Percentiles rank a stretch among this genome's conserved stretches.
Conservation (phyloP, 2,113 vertebrate genomes). For the Pitta sordida region DNA sequence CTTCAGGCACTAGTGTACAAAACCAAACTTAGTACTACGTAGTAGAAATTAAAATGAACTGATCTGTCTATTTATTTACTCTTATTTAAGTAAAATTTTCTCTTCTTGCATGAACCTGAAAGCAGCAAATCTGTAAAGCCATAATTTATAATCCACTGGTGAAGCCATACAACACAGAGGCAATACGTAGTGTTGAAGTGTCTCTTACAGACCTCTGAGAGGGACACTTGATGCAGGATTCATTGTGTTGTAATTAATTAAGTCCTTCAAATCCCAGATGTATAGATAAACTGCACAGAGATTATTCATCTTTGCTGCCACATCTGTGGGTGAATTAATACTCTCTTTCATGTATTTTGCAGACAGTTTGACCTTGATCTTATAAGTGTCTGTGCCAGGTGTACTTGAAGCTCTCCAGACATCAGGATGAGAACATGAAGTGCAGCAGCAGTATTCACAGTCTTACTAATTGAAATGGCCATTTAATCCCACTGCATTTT, state of each 20-base stretch:
- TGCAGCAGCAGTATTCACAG: slow-evolving; percentile 26
- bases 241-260: background rate
- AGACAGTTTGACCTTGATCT: slow-evolving; percentile 49
- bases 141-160: background rate
- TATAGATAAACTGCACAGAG: background rate
- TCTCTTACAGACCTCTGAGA: background rate
- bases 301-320: background rate
- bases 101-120: background rate
- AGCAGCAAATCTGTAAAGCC: background rate
- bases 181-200: background rate
- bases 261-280: background rate
- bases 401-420: background rate
- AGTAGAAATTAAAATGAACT: background rate
- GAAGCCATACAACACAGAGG: background rate
- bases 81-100: background rate
- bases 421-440: background rate
- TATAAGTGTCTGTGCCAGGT: background rate
- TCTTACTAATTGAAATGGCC: slow-evolving; percentile 12
- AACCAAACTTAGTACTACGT: background rate
- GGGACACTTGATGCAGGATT: background rate
- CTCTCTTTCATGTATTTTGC: background rate
- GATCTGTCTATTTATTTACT: background rate
- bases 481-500: background rate
- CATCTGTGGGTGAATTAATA: background rate
- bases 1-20: background rate